phyloP scores from a whole-genome alignment of 1,140 invertebrate species.

The Brachionus koreanus region DNA sequence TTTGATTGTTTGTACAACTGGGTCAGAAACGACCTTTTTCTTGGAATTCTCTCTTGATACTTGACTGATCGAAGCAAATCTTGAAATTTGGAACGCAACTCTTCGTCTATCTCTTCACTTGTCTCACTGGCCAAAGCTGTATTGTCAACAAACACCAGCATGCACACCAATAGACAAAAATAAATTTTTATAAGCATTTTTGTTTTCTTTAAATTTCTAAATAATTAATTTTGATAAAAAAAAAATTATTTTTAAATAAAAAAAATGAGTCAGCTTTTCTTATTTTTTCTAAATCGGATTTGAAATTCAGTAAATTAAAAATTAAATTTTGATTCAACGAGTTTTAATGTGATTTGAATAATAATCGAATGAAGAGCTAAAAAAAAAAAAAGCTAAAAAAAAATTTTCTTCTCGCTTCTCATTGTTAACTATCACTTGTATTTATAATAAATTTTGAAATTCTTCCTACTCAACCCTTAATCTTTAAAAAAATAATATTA shows the following conservation, averaged over 20 bases:
- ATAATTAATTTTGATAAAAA: neutral
- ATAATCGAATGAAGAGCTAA: too few relatives aligned
- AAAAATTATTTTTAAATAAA: too few relatives aligned
- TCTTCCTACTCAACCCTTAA: neutral
- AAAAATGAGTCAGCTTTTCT: neutral
- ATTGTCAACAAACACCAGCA: neutral
- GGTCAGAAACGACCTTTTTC: neutral
- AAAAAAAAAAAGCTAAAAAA: too few relatives aligned
- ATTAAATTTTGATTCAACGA: too few relatives aligned
- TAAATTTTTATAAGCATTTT: neutral
- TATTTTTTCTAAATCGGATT: neutral
- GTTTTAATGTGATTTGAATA: too few relatives aligned
- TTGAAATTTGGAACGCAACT: neutral
- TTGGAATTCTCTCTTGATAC: neutral
- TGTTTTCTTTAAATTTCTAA: neutral
- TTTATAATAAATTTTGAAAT: neutral
- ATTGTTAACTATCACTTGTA: neutral
- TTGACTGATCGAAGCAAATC: neutral
- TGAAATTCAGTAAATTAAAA: neutral
- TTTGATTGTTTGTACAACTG: neutral
- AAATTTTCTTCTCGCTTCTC: neutral
- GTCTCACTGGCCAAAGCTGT: neutral
- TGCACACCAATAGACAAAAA: neutral
- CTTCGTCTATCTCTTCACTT: neutral
- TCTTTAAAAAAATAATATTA: neutral